Base-by-base conservation (phyloP, 1,140 invertebrate species). In the Hyles vespertilio region DNA sequence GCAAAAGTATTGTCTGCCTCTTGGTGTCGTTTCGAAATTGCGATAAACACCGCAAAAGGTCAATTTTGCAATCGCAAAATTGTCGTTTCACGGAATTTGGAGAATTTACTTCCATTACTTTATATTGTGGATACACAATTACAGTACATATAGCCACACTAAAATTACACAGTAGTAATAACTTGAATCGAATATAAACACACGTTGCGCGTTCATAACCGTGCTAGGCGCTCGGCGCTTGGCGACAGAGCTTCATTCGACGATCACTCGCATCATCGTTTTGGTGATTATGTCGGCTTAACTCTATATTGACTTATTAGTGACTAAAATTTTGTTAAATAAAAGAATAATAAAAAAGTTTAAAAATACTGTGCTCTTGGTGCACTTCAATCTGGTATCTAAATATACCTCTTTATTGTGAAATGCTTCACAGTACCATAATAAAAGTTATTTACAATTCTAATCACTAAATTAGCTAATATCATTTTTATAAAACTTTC, bases 391-490 rank as follows among this genome's bases (percentile, higher is more conserved):
- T 60, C 4, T 51, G 59, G 52, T 62, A 61, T 44, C 46, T 62
- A 32, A 45, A 12, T 56, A 47, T 56, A 61, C 47, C 53, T 61
- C 59, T 59, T 64, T 61, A 36, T 43, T 54, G 36, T 12, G 8
- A 48, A 54, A 40, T 3, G 46, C 52, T 52, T 54, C 59, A 62
- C 54, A 61, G 58, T 55, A 67, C 51, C 49, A 60, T 58, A 63
- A 47, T 51, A 50, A 62, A 54, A 48, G 65, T 76, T 87, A 84
- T 86, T 83, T 87, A 84, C 82, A 87, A 77, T 61, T 72, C 60
- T 69, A 71, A 71, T 74, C 47, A 54, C 52, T 54, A 54, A 54
- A 54, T 54, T 54, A 54, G 59, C 61, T 70, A 63, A 59, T 56
- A 59, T 52, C 55, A 63, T 64, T 70, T 67, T 70, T 66, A 68